A percentile compares a stretch with the other conserved stretches of the same genome.
phyloP scores from a whole-genome alignment of 2,888 invertebrate species.

The Palloptera scutellata region DNA sequence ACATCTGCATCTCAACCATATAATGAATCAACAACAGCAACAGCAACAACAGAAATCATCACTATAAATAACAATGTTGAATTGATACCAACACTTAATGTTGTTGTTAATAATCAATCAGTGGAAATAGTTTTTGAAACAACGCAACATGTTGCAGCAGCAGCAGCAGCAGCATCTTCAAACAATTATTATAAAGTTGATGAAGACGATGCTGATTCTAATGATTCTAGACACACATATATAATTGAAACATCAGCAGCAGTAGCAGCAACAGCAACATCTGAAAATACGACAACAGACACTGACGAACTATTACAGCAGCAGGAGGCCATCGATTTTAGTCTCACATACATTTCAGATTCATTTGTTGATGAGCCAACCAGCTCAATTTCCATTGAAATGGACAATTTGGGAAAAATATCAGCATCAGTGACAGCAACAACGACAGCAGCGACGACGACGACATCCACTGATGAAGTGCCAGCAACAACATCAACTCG shows the following conservation, averaged over 20 bases:
- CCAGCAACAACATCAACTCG: slow-evolving; percentile 36
- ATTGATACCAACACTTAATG: slow-evolving; percentile 58
- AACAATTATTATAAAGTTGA: not conserved
- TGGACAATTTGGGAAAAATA: slow-evolving; percentile 47
- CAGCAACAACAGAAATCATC: slow-evolving; percentile 36
- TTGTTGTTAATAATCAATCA: slow-evolving; percentile 46
- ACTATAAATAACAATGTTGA: slow-evolving; percentile 47
- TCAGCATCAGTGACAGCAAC: slow-evolving; percentile 39
- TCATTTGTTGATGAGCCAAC: slow-evolving; percentile 55
- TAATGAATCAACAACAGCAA: slow-evolving; percentile 19
- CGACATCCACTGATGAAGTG: slow-evolving; percentile 26
- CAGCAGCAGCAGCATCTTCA: not conserved
- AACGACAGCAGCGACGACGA: slow-evolving; percentile 31
- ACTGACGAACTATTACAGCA: slow-evolving; percentile 38
- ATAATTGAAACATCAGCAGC: slow-evolving; percentile 44
- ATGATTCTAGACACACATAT: slow-evolving; percentile 50
- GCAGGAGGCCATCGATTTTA: slow-evolving; percentile 47
- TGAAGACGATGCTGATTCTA: slow-evolving; percentile 35
- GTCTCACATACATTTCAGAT: slow-evolving; percentile 45
- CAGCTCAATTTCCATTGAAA: slow-evolving; percentile 58
- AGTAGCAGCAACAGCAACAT: slow-evolving; percentile 41
- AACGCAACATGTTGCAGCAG: slow-evolving; percentile 38
- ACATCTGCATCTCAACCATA: slow-evolving; percentile 33
- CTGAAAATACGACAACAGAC: slow-evolving; percentile 28
- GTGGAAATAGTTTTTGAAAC: slow-evolving; percentile 15